Percentiles rank a stretch among this genome's conserved stretches.
Evolutionary conservation across 2,888 invertebrate genomes (phyloP).

Genomic region (Teinopalpus imperialis): DNA sequence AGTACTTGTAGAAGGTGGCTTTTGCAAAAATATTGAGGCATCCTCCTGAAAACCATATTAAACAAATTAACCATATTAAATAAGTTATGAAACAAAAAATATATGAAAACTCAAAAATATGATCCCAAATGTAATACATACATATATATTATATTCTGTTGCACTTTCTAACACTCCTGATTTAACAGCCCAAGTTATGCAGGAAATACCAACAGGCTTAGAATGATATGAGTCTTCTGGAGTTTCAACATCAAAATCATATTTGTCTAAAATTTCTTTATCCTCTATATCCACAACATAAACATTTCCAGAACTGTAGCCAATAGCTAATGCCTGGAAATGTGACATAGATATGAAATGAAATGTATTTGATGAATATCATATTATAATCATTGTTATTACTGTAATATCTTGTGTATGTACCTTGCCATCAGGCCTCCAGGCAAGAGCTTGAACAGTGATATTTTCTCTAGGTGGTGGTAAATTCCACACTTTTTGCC

Average conservation of each 20-base stretch:
- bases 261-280: slow-evolving; percentile 87
- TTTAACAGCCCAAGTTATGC: slow-evolving; percentile 87
- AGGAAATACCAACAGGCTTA: slow-evolving; percentile 85
- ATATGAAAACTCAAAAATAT: slow-evolving; percentile 1
- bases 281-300: slow-evolving; percentile 92
- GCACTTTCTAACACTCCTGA: slow-evolving; percentile 68
- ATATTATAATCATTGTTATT: too few relatives aligned
- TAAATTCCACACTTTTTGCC: slow-evolving; percentile 96
- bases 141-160: slow-evolving; percentile 69
- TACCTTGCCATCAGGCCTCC: slow-evolving; percentile 97
- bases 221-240: slow-evolving; percentile 66
- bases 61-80: slow-evolving; percentile 12
- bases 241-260: slow-evolving; percentile 67
- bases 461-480: slow-evolving; percentile 89
- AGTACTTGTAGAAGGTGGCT: slow-evolving; percentile 77
- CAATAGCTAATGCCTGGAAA: slow-evolving; percentile 84
- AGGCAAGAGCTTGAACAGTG: slow-evolving; percentile 89
- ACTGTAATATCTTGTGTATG: too few relatives aligned
- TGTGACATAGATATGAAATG: too few relatives aligned
- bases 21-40: slow-evolving; percentile 79
- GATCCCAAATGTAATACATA: slow-evolving; percentile 40
- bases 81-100: background rate
- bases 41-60: slow-evolving; percentile 66
- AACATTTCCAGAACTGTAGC: slow-evolving; percentile 86
- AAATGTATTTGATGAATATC: too few relatives aligned